Percentiles rank a stretch among this genome's conserved stretches.
These are phyloP conservation scores for Albula goreensis DNA, from an alignment of 2,113 vertebrate genomes.

Conservation along the genomic window DNA sequence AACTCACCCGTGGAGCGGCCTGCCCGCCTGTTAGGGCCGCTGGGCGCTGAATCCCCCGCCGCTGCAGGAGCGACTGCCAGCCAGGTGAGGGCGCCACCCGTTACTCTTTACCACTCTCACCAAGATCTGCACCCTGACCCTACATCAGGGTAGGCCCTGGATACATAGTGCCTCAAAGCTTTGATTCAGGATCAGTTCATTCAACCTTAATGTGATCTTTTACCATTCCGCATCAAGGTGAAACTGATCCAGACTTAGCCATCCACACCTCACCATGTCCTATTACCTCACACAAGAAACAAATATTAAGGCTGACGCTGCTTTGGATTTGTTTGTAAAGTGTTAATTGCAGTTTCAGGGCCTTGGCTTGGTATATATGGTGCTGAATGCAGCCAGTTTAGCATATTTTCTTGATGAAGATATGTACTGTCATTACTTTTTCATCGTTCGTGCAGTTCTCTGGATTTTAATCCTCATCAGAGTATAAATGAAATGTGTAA, in stretches of 20 bases:
- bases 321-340: neutral
- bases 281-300: neutral
- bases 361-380: neutral
- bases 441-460: neutral
- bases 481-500: too few relatives aligned
- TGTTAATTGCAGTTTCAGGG: neutral
- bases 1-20: slow-evolving; percentile 96
- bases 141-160: neutral
- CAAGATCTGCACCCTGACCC: neutral
- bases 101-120: neutral
- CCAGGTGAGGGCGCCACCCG: slow-evolving; percentile 81
- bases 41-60: slow-evolving; percentile 72
- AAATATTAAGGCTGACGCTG: neutral
- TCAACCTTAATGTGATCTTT: neutral
- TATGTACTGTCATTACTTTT: neutral
- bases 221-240: neutral
- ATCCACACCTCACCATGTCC: neutral
- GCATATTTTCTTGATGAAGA: neutral
- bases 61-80: slow-evolving; percentile 79
- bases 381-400: neutral
- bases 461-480: neutral
- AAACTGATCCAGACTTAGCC: neutral
- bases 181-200: neutral
- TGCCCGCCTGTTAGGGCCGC: slow-evolving; percentile 68
- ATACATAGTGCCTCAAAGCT: neutral